Percentiles rank a stretch among this genome's conserved stretches.
Evolutionary conservation across 2,888 invertebrate species (phyloP).

Genomic region (Lacanobia wlatinum): DNA sequence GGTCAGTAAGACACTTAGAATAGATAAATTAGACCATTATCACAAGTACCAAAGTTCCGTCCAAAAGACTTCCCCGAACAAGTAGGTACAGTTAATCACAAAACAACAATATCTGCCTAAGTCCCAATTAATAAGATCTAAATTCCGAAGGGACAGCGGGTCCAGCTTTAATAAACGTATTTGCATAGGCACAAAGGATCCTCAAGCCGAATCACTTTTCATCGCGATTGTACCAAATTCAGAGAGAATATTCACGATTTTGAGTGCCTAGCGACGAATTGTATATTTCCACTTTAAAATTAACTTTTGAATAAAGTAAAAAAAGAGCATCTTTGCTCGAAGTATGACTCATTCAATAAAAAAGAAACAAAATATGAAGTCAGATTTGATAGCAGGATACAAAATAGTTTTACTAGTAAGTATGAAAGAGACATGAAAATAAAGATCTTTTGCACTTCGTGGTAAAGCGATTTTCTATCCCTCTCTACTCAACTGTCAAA

Average conservation of each 20-base stretch:
- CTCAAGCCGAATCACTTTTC: constrained; percentile 54
- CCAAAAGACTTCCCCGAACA: constrained; percentile 31
- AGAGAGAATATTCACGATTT: constrained; percentile 63
- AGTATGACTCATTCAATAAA: too few relatives aligned
- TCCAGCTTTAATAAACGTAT: constrained; percentile 63
- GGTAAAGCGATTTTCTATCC: too few relatives aligned
- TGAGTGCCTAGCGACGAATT: constrained; percentile 42
- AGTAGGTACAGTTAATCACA: constrained; percentile 53
- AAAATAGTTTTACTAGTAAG: too few relatives aligned
- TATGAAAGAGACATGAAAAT: too few relatives aligned
- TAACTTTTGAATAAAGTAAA: constrained; percentile 15
- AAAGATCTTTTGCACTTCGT: too few relatives aligned
- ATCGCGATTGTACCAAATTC: constrained; percentile 60
- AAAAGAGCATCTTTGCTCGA: neutral
- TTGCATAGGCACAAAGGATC: constrained; percentile 66
- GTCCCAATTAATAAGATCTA: constrained; percentile 64
- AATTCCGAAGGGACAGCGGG: constrained; percentile 56
- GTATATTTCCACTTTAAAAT: constrained; percentile 33
- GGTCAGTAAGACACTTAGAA: neutral
- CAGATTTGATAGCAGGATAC: too few relatives aligned
- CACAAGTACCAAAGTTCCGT: neutral
- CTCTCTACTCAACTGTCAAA: too few relatives aligned
- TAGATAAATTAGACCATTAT: neutral
- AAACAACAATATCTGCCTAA: constrained; percentile 59
- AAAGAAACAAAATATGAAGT: too few relatives aligned